Base-by-base conservation (phyloP, 2,113 vertebrate genomes). In the Xyrauchen texanus region DNA sequence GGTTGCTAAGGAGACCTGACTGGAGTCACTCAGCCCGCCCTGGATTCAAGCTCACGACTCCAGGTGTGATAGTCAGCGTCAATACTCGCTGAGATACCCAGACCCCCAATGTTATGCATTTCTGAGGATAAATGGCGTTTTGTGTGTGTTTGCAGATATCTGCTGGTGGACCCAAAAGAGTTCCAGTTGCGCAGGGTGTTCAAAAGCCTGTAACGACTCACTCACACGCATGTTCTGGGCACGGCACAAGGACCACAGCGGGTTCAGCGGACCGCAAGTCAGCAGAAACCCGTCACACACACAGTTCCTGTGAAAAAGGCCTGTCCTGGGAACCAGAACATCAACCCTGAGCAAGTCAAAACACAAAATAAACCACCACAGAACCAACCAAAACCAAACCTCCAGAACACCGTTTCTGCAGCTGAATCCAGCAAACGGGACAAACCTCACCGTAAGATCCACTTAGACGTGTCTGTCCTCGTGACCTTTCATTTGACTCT, bases 231-330 rank as follows among this genome's bases (percentile, higher is more conserved):
- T 0, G 87, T 96, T 44, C 79, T 96, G 0, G 91, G 93, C 8
- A 63, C 92, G 16, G 90, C 94, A 0, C 96, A 95, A 68, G 90
- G 92, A 15, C 89, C 94, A 0, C 95, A 95, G 85, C 88, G 94
- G 2, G 66, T 93, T 47, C 93, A 91, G 60, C 86, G 91, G 11
- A 90, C 90, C 0, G n/a, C 62, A 7, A 88, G 77, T 66, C 84
- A 87, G 1, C 89, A 91, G 62, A 92, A 91, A 34, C 76, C 90
- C 0, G 52, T 45, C 6, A 15, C 0, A 42, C 78, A 76, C 42
- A 78, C 11, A 1, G 88, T 79, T 10, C 92, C 12, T 0, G 0
- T 42, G 3, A 91, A 91, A 76, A 60, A 75, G 1, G 4, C 42
- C 0, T 34, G 62, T 3, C 10, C 67, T 0, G 53, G 68, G 7